Evolutionary conservation across 2,888 invertebrate genomes (phyloP).

Genomic region (Euzophera pinguis): DNA sequence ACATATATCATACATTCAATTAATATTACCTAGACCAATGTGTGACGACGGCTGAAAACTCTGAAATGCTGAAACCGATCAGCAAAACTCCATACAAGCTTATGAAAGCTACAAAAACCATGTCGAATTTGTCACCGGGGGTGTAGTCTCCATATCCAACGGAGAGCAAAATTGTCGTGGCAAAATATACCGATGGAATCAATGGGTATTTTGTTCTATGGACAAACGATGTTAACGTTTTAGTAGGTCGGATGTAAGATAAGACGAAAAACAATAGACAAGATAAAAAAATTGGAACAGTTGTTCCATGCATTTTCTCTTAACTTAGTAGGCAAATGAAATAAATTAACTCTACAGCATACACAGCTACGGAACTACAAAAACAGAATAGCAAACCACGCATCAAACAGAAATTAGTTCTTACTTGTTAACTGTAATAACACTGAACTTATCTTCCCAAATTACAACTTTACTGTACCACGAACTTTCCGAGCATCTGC

Average conservation of each 20-base stretch:
- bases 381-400: too few relatives aligned
- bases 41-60: constrained; percentile 71
- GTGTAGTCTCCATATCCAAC: constrained; percentile 71
- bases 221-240: too few relatives aligned
- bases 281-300: too few relatives aligned
- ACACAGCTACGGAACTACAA: too few relatives aligned
- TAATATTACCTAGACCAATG: constrained; percentile 61
- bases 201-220: constrained; percentile 55
- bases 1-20: too few relatives aligned
- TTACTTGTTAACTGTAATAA: constrained; percentile 40
- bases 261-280: too few relatives aligned
- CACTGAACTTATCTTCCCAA: constrained; percentile 37
- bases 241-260: too few relatives aligned
- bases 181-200: constrained; percentile 66
- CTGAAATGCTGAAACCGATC: constrained; percentile 73
- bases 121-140: constrained; percentile 65
- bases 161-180: constrained; percentile 60
- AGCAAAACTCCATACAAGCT: constrained; percentile 68
- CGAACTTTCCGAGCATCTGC: constrained; percentile 64
- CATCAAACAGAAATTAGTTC: too few relatives aligned
- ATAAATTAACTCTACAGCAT: too few relatives aligned
- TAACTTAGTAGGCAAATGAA: too few relatives aligned
- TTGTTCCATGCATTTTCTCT: too few relatives aligned
- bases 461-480: constrained; percentile 66
- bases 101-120: constrained; percentile 65